Percentiles rank a stretch among this genome's conserved stretches.
Conservation (phyloP, 2,888 invertebrate species). For the Rotaria socialis region DNA sequence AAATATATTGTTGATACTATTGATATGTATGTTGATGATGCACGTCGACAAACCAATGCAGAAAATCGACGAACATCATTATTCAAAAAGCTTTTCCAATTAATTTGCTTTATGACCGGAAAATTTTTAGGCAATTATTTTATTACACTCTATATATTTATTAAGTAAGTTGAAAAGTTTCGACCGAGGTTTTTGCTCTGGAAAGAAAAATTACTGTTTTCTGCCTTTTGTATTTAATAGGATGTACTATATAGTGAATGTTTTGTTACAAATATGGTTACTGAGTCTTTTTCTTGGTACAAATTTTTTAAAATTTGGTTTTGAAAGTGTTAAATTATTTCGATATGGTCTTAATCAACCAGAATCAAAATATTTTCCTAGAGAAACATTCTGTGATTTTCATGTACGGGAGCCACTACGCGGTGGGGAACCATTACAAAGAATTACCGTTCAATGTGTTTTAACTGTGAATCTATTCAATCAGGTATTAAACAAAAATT, state of each 20-base stretch:
- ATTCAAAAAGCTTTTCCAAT: not conserved
- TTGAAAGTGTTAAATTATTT: not conserved
- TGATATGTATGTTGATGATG: conserved; percentile 36
- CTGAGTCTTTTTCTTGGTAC: conserved; percentile 10
- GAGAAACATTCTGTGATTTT: conserved; percentile 36
- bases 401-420: conserved; percentile 7
- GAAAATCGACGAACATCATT: not conserved
- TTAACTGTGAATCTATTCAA: conserved; percentile 25
- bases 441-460: conserved; percentile 36
- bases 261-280: not conserved
- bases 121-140: conserved; percentile 35
- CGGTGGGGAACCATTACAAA: conserved; percentile 24
- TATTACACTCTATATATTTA: conserved; percentile 29
- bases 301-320: conserved; percentile 24
- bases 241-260: not conserved
- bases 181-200: no score
- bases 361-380: conserved; percentile 30
- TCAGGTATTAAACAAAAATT: not conserved
- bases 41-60: not conserved
- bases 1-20: conserved; percentile 36
- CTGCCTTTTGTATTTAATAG: not conserved
- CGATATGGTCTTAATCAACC: conserved; percentile 27
- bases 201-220: no score
- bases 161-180: not conserved
- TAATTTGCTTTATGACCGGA: not conserved